phyloP scores from a whole-genome alignment of 2,113 vertebrate genomes.

The Loxodonta africana region DNA sequence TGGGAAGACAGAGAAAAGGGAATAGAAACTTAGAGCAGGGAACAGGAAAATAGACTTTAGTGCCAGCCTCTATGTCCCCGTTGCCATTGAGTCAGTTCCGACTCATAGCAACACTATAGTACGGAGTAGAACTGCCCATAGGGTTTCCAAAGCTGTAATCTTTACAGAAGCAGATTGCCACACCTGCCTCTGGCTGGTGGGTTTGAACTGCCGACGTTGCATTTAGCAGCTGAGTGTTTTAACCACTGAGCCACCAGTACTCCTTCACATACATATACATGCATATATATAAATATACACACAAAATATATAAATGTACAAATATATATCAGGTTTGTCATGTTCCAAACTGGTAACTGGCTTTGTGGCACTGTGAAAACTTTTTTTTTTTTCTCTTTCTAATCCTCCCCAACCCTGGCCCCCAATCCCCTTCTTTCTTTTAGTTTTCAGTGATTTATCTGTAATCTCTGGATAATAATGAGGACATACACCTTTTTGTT shows the following conservation, averaged over 20 bases:
- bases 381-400: background rate
- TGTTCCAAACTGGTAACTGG: background rate
- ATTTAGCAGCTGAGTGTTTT: too few species aligned
- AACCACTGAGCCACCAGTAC: too few species aligned
- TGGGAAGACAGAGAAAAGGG: background rate
- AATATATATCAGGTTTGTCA: background rate
- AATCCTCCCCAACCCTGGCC: too few species aligned
- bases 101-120: too few species aligned
- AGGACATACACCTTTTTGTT: background rate
- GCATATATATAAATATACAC: background rate
- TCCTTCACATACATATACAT: too few species aligned
- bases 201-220: too few species aligned
- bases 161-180: too few species aligned
- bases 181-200: too few species aligned
- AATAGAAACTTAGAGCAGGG: background rate
- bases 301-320: background rate
- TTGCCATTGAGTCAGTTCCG: too few species aligned
- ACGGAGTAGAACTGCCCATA: too few species aligned
- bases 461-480: conserved; percentile 68
- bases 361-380: background rate
- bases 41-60: background rate
- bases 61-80: background rate
- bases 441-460: conserved; percentile 67
- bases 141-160: too few species aligned
- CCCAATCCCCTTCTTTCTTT: background rate